Evolutionary conservation across 2,888 invertebrate species (phyloP).

Genomic region (Microdon myrmicae): DNA sequence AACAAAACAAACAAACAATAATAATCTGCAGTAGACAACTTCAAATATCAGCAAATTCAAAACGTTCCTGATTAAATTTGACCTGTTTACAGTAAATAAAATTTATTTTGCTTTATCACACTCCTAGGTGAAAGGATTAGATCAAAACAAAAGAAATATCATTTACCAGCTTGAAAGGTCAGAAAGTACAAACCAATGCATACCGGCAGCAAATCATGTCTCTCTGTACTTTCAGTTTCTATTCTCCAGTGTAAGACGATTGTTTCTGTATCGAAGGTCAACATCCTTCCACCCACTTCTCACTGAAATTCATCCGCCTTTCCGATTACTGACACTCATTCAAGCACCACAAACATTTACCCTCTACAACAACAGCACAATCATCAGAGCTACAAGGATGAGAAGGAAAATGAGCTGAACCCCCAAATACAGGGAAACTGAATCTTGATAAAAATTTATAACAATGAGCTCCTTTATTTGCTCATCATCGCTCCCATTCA

Average conservation of each 20-base stretch:
- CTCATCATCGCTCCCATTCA: slow-evolving; percentile 58
- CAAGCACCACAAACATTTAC: slow-evolving; percentile 46
- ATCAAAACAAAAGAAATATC: slow-evolving; percentile 36
- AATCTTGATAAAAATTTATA: slow-evolving; percentile 51
- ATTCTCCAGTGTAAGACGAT: slow-evolving; percentile 19
- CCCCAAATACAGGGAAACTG: slow-evolving; percentile 33
- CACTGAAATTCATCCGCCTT: slow-evolving; percentile 20
- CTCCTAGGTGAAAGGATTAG: too few relatives aligned
- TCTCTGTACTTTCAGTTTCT: slow-evolving; percentile 26
- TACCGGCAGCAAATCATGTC: neutral
- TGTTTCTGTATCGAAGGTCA: slow-evolving; percentile 38
- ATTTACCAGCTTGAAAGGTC: slow-evolving; percentile 31
- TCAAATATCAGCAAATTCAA: too few relatives aligned
- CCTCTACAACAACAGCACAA: slow-evolving; percentile 7
- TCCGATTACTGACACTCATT: slow-evolving; percentile 47
- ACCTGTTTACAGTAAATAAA: too few relatives aligned
- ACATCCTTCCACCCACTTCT: slow-evolving; percentile 19
- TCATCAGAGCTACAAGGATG: slow-evolving; percentile 37
- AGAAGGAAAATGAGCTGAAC: slow-evolving; percentile 31
- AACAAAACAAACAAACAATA: too few relatives aligned
- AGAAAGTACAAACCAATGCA: slow-evolving; percentile 19
- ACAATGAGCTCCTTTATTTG: slow-evolving; percentile 55
- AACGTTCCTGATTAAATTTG: too few relatives aligned
- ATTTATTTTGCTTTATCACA: too few relatives aligned
- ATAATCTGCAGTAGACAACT: too few relatives aligned